Evolutionary conservation across 2,888 invertebrate genomes (phyloP).

Genomic region (Eilema depressum): DNA sequence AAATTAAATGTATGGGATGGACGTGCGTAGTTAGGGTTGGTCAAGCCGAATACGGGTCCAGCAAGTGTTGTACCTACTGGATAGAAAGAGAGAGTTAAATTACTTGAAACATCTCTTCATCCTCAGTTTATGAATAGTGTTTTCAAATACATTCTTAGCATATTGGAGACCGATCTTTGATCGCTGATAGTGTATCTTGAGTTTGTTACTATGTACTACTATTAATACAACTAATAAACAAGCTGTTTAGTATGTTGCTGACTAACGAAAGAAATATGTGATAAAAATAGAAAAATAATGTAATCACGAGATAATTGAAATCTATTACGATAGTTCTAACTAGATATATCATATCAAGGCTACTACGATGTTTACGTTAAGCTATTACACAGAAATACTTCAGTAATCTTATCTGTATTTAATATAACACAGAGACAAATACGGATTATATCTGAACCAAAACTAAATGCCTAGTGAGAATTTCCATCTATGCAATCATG

Average conservation of each 20-base stretch:
- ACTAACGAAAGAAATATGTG: background rate
- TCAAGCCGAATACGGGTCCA: no score
- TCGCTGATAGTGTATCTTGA: no score
- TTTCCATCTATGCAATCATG: background rate
- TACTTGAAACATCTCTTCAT: no score
- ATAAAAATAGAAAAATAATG: background rate
- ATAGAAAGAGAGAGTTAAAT: no score
- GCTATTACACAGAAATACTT: constrained; percentile 23
- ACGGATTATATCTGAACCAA: background rate
- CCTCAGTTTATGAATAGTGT: no score
- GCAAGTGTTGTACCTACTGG: no score
- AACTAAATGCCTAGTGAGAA: background rate
- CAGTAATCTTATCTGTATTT: constrained; percentile 29
- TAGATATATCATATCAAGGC: constrained; percentile 23
- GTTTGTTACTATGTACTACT: no score
- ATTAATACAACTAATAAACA: no score
- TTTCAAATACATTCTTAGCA: no score
- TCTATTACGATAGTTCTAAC: background rate
- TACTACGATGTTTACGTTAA: constrained; percentile 43
- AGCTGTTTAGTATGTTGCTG: background rate
- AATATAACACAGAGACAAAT: background rate
- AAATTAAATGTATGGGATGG: no score
- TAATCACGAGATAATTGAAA: background rate
- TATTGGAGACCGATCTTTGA: no score
- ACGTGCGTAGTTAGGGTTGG: no score